Evolutionary conservation across 2,113 vertebrate genomes (phyloP).

Genomic region (Rissa tridactyla): DNA sequence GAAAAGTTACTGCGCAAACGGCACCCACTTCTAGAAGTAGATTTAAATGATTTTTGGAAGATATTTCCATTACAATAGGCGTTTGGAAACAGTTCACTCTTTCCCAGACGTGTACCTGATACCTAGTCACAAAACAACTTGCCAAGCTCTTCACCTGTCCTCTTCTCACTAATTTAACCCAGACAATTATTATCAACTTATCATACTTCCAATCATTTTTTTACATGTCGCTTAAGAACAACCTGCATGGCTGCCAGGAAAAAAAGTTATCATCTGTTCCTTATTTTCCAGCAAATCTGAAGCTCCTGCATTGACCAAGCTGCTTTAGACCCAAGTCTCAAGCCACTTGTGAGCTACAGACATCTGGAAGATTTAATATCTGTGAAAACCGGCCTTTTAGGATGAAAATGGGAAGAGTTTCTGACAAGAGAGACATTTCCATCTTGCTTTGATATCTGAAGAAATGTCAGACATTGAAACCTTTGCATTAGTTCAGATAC

Average conservation of each 20-base stretch:
- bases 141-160: not conserved
- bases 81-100: not conserved
- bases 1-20: not conserved
- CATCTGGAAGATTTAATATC: not conserved
- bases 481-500: not conserved
- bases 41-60: not conserved
- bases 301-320: not conserved
- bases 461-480: constrained; percentile 4
- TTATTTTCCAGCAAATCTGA: not conserved
- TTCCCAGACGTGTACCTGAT: not conserved
- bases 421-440: not conserved
- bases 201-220: not conserved
- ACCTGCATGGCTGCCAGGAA: not conserved
- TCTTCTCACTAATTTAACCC: not conserved
- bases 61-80: not conserved
- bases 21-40: not conserved
- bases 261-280: not conserved
- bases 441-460: not conserved
- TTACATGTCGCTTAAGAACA: not conserved
- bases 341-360: not conserved
- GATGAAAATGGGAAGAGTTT: not conserved
- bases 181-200: not conserved
- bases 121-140: not conserved
- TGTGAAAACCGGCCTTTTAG: not conserved
- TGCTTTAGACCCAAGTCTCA: not conserved